Evolutionary conservation across 35 echinoderm and acorn worm genomes (phyloP), one percentile per base, ranked within the genome.

Genomic region (Amphiura filiformis): DNA sequence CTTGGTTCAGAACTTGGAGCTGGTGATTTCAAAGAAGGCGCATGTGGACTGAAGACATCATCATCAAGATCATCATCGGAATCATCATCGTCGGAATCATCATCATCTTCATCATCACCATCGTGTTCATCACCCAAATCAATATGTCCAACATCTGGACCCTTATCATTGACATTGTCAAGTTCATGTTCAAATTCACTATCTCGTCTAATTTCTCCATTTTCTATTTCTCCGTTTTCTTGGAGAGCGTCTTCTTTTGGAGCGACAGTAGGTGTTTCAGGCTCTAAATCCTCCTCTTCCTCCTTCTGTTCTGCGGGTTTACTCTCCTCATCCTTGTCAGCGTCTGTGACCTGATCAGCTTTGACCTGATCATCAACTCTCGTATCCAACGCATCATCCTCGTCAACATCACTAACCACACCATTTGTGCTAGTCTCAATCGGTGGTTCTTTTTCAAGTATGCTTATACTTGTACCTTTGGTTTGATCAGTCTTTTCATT

Each of bases 1-100:
- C 61, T 70, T 70, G 61, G 61, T 70, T 70, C 61, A 13, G 61
- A 70, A 70, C 61, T 70, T 70, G 61, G 61, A 26, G 61, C 61
- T 26, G 61, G 61, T 70, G 61, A 70, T 70, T 70, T 70, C 1
- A 70, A 23, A 3, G 61, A 70, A 13, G 61, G 61, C 26, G 61
- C 61, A 5, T 5, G 7, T 15, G 61, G 61, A 70, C 61, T 70
- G 26, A 70, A 70, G 7, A 70, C 61, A 70, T 70, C 61, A 30
- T 70, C 61, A 70, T 70, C 61, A 2, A 70, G 28, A 1, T 70
- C 61, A 70, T 70, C 61, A 70, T 70, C 61, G 9, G 9, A 11
- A 70, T 70, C 61, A 30, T 30, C 28, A 3, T 30, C 28, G 26
- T 70, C 61, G 26, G 1, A 2, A 70, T 23, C 28, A 70, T 30